A percentile compares a stretch with the other conserved stretches of the same genome.
phyloP scores from a whole-genome alignment of 2,888 invertebrate genomes.

The Desoria tigrina region DNA sequence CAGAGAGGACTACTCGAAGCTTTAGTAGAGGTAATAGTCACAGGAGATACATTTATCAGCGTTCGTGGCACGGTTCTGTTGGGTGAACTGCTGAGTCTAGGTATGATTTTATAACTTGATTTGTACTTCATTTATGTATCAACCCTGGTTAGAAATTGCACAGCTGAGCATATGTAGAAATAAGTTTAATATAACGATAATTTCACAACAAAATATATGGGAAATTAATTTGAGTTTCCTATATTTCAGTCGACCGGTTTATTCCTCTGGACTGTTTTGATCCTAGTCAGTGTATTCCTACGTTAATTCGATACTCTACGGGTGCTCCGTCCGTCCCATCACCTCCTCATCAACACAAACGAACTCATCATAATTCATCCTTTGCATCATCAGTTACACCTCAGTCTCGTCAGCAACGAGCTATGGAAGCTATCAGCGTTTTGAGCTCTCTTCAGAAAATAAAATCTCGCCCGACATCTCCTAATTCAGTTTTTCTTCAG shows the following conservation, averaged over 20 bases:
- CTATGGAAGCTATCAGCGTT: conserved; percentile 51
- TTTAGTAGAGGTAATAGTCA: conserved; percentile 85
- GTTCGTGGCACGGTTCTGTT: conserved; percentile 87
- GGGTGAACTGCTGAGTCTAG: conserved; percentile 83
- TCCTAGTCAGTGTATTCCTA: conserved; percentile 79
- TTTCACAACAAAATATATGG: too few relatives aligned
- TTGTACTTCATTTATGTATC: too few relatives aligned
- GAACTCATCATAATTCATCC: conserved; percentile 13
- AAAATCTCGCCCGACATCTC: conserved; percentile 42
- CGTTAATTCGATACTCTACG: conserved; percentile 73
- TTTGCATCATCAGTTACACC: conserved; percentile 43
- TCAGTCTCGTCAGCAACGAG: conserved; percentile 48
- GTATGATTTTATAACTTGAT: too few relatives aligned
- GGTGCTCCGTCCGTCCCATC: conserved; percentile 26
- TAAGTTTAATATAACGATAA: too few relatives aligned
- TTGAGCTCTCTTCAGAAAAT: conserved; percentile 47
- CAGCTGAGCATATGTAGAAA: too few relatives aligned
- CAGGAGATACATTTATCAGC: conserved; percentile 84
- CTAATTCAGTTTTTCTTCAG: conserved; percentile 50
- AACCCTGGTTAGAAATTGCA: too few relatives aligned
- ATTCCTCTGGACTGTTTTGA: conserved; percentile 85
- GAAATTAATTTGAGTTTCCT: too few relatives aligned
- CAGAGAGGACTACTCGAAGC: conserved; percentile 81
- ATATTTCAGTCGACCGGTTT: conserved; percentile 78
- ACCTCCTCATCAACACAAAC: not conserved